Evolutionary conservation across 2,797 vertebrate species (phyloP).

Genomic region (Artibeus lituratus): DNA sequence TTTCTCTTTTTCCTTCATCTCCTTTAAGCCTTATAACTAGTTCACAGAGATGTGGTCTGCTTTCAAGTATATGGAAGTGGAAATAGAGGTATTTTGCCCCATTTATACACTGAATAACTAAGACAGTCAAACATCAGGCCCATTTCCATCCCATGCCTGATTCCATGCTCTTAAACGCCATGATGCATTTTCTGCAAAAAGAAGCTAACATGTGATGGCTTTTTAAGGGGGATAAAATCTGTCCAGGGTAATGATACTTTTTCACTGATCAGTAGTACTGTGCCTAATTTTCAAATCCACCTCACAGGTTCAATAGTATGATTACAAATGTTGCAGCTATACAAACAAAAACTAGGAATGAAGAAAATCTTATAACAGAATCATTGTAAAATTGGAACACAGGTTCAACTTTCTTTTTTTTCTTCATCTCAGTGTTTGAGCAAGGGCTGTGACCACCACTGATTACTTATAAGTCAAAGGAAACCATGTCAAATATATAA

Average conservation of each 20-base stretch:
- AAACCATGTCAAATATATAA: not conserved
- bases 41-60: not conserved
- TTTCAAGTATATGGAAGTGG: not conserved
- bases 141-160: not conserved
- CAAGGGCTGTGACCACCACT: not conserved
- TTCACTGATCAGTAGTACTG: not conserved
- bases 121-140: not conserved
- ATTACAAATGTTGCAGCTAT: not conserved
- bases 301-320: not conserved
- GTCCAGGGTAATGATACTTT: not conserved
- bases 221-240: not conserved
- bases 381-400: not conserved
- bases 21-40: not conserved
- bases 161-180: not conserved
- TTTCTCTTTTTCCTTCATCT: not conserved
- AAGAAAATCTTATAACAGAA: not conserved
- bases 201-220: not conserved
- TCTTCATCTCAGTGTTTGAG: not conserved
- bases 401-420: not conserved
- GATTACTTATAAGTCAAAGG: not conserved
- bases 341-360: not conserved
- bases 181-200: not conserved
- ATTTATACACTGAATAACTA: not conserved
- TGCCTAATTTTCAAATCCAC: not conserved
- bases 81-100: not conserved